Percentiles rank a stretch among this genome's conserved stretches.
These are phyloP conservation scores for Brachionus rubens DNA, from an alignment of 1,140 invertebrate genomes.

Conservation along the genomic window DNA sequence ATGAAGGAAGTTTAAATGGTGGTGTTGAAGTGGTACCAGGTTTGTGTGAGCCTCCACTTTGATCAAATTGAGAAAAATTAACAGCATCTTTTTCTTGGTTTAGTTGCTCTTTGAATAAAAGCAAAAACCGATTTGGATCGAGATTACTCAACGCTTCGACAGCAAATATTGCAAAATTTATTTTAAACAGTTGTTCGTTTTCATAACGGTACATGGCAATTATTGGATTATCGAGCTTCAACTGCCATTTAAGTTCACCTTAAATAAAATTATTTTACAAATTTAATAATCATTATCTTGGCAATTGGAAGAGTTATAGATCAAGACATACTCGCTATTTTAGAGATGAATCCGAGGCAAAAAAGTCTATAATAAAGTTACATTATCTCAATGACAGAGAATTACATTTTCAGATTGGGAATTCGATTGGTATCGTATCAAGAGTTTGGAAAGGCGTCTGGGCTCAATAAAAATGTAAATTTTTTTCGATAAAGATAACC, in stretches of 20 bases:
- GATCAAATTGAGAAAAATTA: conserved; percentile 54
- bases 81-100: conserved; percentile 52
- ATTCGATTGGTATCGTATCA: no score
- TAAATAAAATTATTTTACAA: conserved; percentile 13
- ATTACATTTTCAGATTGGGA: no score
- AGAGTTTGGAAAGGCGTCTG: no score
- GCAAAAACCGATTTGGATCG: conserved; percentile 55
- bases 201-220: conserved; percentile 78
- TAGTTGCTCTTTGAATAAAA: conserved; percentile 54
- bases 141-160: conserved; percentile 75
- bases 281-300: no score
- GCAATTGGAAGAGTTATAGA: no score
- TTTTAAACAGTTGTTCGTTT: conserved; percentile 71
- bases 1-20: conserved; percentile 4
- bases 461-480: no score
- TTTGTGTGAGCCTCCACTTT: neutral
- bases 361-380: no score
- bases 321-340: no score
- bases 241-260: conserved; percentile 74
- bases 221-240: conserved; percentile 80
- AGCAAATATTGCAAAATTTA: conserved; percentile 85
- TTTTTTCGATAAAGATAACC: no score
- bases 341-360: no score
- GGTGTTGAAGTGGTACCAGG: neutral
- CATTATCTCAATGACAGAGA: no score